These are phyloP conservation scores for Drosophila paranaensis DNA, from an alignment of 2,888 invertebrate species.

Conservation along the genomic window DNA sequence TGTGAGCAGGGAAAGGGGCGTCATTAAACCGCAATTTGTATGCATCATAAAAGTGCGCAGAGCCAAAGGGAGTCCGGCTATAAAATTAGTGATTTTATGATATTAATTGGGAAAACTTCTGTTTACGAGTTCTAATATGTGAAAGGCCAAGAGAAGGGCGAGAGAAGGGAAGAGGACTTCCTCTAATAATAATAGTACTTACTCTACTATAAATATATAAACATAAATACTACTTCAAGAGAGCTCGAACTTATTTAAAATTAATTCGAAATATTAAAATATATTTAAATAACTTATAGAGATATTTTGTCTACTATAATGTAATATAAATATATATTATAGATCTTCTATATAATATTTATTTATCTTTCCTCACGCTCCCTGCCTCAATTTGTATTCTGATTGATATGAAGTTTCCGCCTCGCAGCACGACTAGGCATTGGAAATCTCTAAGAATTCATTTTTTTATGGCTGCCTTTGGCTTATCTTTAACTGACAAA, in stretches of 20 bases:
- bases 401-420: slow-evolving; percentile 29
- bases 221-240: too few relatives aligned
- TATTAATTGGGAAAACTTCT: slow-evolving; percentile 52
- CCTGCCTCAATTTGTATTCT: slow-evolving; percentile 7
- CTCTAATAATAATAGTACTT: not conserved
- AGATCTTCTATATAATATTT: not conserved
- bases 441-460: not conserved
- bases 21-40: slow-evolving; percentile 70
- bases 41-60: slow-evolving; percentile 46
- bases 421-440: not conserved
- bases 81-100: slow-evolving; percentile 44
- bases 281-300: not conserved
- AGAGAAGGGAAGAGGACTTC: not conserved
- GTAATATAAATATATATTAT: not conserved
- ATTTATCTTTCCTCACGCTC: too few relatives aligned
- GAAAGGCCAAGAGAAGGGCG: slow-evolving; percentile 11
- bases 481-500: slow-evolving; percentile 29
- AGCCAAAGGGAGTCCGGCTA: slow-evolving; percentile 12
- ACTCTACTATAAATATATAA: not conserved
- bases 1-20: slow-evolving; percentile 9
- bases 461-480: slow-evolving; percentile 14
- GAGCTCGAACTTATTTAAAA: too few relatives aligned
- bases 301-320: not conserved
- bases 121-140: slow-evolving; percentile 29
- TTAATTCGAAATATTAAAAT: not conserved